Evolutionary conservation across 2,113 vertebrate species (phyloP).

Genomic region (Jacana jacana): DNA sequence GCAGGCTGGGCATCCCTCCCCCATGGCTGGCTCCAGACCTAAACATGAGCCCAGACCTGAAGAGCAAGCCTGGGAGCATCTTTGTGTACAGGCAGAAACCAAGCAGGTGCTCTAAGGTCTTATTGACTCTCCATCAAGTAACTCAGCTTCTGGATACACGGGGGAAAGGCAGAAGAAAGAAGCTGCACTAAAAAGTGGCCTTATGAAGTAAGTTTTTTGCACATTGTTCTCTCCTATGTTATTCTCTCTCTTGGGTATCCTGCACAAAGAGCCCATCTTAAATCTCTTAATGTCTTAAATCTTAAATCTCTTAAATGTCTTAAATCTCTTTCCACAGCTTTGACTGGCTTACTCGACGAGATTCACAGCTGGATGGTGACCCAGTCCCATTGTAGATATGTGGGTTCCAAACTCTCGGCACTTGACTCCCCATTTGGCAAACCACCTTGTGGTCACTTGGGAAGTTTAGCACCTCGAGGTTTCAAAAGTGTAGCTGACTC

Average conservation of each 20-base stretch:
- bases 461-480: background rate
- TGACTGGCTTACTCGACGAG: rapidly evolving
- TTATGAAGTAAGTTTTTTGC: background rate
- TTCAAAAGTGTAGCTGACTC: background rate
- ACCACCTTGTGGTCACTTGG: background rate
- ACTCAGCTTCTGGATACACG: background rate
- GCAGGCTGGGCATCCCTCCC: background rate
- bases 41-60: background rate
- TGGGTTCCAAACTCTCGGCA: background rate
- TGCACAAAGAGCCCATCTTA: background rate
- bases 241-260: background rate
- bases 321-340: too few species aligned
- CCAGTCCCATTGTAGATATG: background rate
- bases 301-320: too few species aligned
- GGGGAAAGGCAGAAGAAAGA: background rate
- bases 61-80: background rate
- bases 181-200: background rate
- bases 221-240: background rate
- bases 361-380: background rate
- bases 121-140: background rate
- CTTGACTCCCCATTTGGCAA: background rate
- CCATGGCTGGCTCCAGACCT: background rate
- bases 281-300: too few species aligned
- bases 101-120: background rate
- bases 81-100: background rate